Conservation (phyloP, 2,888 invertebrate genomes). For the Stratiomys singularior region DNA sequence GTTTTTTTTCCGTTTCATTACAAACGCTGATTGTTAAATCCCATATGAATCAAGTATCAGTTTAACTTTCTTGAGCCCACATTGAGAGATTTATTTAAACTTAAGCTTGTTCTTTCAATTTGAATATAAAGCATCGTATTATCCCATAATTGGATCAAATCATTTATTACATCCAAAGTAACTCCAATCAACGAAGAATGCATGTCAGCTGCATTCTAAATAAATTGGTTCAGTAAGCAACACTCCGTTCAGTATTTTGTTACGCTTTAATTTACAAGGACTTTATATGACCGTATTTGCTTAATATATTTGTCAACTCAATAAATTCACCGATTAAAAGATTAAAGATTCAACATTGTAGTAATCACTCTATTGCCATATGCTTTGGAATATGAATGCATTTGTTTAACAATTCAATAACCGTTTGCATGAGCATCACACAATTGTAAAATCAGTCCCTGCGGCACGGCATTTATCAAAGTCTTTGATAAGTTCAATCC, state of each 20-base stretch:
- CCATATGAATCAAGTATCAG: too few relatives aligned
- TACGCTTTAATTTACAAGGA: neutral
- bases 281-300: conserved; percentile 7
- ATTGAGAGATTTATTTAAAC: too few relatives aligned
- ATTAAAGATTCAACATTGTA: neutral
- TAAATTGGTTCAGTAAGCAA: too few relatives aligned
- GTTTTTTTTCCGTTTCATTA: too few relatives aligned
- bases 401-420: neutral
- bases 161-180: too few relatives aligned
- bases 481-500: neutral
- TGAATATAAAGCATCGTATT: too few relatives aligned
- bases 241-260: neutral
- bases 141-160: too few relatives aligned
- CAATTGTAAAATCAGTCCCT: neutral
- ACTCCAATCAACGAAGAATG: too few relatives aligned
- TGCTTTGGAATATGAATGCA: neutral
- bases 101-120: too few relatives aligned
- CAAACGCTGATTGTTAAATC: too few relatives aligned
- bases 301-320: conserved; percentile 16
- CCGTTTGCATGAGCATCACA: neutral
- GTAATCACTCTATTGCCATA: neutral
- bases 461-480: neutral
- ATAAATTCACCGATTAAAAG: conserved; percentile 19
- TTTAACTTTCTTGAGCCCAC: too few relatives aligned
- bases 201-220: too few relatives aligned